phyloP scores from a whole-genome alignment of 2,797 vertebrate genomes.

The Rhyacichthys aspro region DNA sequence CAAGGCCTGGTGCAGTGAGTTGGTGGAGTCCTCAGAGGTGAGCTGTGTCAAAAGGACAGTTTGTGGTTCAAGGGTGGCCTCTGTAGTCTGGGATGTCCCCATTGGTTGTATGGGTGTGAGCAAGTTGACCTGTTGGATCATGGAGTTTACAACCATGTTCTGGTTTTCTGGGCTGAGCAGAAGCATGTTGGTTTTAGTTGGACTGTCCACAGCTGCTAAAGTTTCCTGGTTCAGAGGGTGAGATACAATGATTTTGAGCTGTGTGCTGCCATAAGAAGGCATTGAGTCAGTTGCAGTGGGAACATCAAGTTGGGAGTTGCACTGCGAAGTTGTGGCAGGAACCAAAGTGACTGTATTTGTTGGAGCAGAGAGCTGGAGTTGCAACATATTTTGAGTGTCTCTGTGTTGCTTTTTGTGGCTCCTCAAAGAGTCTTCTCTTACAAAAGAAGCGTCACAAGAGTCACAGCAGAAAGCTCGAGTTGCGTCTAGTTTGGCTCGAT shows the following conservation, averaged over 20 bases:
- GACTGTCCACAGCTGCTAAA: constrained; percentile 62
- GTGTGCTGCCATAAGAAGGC: constrained; percentile 77
- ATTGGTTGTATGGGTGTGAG: constrained; percentile 80
- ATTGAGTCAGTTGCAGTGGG: constrained; percentile 53
- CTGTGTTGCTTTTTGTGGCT: constrained; percentile 94
- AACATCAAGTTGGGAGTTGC: constrained; percentile 30
- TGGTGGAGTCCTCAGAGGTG: constrained; percentile 53
- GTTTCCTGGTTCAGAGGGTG: constrained; percentile 79
- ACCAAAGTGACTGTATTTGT: constrained; percentile 7
- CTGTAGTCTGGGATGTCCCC: constrained; percentile 50
- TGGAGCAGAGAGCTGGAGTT: constrained; percentile 70
- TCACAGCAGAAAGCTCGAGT: constrained; percentile 90
- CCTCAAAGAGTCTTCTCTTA: constrained; percentile 93
- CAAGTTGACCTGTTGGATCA: constrained; percentile 91
- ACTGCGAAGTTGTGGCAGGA: constrained; percentile 22
- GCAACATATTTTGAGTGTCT: constrained; percentile 70
- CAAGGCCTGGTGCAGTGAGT: constrained; percentile 82
- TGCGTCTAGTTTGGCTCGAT: constrained; percentile 89
- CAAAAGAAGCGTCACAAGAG: constrained; percentile 89
- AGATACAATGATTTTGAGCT: constrained; percentile 91
- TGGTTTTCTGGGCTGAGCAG: constrained; percentile 74
- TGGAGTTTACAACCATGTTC: constrained; percentile 80
- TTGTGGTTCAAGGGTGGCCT: constrained; percentile 76
- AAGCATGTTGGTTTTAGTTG: constrained; percentile 61
- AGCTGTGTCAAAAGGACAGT: constrained; percentile 83